These are phyloP conservation scores for Caenorhabditis afra DNA, from an alignment of 2,888 invertebrate species.

Conservation along the genomic window DNA sequence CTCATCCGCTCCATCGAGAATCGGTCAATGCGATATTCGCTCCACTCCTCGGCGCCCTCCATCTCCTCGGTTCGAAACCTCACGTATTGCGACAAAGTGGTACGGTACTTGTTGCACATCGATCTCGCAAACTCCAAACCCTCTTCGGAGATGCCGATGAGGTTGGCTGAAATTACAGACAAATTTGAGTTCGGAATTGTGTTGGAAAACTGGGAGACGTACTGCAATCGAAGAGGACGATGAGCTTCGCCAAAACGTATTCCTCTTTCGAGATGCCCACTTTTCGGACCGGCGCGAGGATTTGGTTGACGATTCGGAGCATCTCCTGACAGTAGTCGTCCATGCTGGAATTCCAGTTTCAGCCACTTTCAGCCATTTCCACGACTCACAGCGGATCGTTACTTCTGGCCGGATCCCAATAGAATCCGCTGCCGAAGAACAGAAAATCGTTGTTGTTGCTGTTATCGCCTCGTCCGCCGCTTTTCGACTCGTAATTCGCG, in stretches of 20 bases:
- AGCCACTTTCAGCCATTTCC: neutral
- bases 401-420: slow-evolving; percentile 52
- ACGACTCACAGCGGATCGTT: slow-evolving; percentile 54
- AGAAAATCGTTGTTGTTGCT: slow-evolving; percentile 22
- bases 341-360: slow-evolving; percentile 42
- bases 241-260: slow-evolving; percentile 48
- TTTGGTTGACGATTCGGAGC: slow-evolving; percentile 30
- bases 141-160: slow-evolving; percentile 32
- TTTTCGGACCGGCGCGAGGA: slow-evolving; percentile 33
- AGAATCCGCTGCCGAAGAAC: slow-evolving; percentile 52
- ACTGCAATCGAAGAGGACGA: slow-evolving; percentile 50
- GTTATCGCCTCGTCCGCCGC: too few species aligned
- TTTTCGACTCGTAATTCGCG: slow-evolving; percentile 33
- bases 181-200: neutral
- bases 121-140: slow-evolving; percentile 38
- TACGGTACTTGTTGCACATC: slow-evolving; percentile 56
- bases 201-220: neutral
- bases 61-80: slow-evolving; percentile 9
- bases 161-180: slow-evolving; percentile 20
- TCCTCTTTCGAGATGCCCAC: slow-evolving; percentile 38
- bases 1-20: slow-evolving; percentile 30
- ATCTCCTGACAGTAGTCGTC: slow-evolving; percentile 40
- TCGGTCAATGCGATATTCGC: slow-evolving; percentile 10
- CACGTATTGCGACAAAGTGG: slow-evolving; percentile 27
- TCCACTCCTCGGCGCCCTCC: slow-evolving; percentile 17